Evolutionary conservation across 2,113 vertebrate species (phyloP).

Genomic region (Dendrocopos noguchii): DNA sequence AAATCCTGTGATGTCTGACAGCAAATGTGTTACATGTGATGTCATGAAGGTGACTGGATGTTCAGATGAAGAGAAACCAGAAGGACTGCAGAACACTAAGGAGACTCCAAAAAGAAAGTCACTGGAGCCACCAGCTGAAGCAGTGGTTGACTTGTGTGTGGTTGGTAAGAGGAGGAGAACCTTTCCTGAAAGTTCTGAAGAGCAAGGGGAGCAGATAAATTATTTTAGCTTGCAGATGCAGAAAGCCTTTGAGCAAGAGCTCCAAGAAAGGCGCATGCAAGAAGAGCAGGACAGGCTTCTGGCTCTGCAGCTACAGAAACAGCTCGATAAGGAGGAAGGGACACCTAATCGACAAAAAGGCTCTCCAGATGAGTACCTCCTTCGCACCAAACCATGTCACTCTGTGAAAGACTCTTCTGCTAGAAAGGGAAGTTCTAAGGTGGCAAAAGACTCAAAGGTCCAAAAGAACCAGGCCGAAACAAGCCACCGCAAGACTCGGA

Average conservation of each 20-base stretch:
- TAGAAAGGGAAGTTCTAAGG: slow-evolving; percentile 11
- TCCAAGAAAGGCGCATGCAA: slow-evolving; percentile 79
- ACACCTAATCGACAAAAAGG: slow-evolving; percentile 83
- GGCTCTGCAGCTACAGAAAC: slow-evolving; percentile 85
- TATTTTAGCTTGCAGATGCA: slow-evolving; percentile 63
- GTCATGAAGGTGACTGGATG: background rate
- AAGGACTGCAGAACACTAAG: background rate
- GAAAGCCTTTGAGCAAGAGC: slow-evolving; percentile 74
- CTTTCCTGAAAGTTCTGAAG: background rate
- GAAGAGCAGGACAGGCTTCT: slow-evolving; percentile 88
- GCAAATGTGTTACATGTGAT: background rate
- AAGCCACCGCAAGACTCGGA: slow-evolving; percentile 19
- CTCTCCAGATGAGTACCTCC: slow-evolving; percentile 82
- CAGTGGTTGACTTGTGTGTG: background rate
- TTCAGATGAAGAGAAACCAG: background rate
- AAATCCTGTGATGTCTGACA: background rate
- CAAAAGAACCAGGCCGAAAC: background rate
- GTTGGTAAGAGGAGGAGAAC: slow-evolving; percentile 71
- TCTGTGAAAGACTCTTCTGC: background rate
- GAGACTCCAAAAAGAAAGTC: slow-evolving; percentile 68
- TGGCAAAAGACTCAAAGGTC: background rate
- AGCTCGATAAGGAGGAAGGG: slow-evolving; percentile 80
- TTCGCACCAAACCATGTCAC: slow-evolving; percentile 72
- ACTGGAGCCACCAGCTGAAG: slow-evolving; percentile 30
- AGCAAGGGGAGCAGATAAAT: slow-evolving; percentile 21